Evolutionary conservation across 1,140 invertebrate genomes (phyloP), one percentile per base, ranked within the genome.

Genomic region (Drosophila hydei): DNA sequence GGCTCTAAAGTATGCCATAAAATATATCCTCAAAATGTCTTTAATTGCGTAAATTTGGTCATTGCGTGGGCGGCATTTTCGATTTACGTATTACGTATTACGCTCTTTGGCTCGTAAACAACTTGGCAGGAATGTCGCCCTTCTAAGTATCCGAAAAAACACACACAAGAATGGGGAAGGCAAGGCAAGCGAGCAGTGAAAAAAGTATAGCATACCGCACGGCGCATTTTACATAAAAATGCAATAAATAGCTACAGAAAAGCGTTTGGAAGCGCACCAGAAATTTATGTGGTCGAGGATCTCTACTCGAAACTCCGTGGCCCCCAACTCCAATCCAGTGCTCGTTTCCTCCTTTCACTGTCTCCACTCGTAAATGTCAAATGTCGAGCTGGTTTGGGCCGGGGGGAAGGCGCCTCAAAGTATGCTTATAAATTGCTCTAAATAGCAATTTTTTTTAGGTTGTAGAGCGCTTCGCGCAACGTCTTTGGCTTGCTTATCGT

Each of bases 191-290:
- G 27, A 6, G 8, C 25, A 27, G 27, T 30, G 27, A 11, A 12
- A 30, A 50, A 61, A 50, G 68, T 61, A 55, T 65, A 61, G 79
- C 63, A 75, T 72, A 65, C 79, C 79, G 62, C 64, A 63, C 54
- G 76, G 63, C 74, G 74, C 72, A 79, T 79, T 88, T 84, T 87
- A 89, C 87, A 89, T 90, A 89, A 89, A 89, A 89, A 89, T 89
- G 87, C 87, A 89, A 89, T 89, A 89, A 89, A 88, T 88, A 88
- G 83, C 80, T 77, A 63, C 67, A 67, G 56, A 48, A 70, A 73
- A 73, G 11, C 61, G 68, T 55, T 71, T 65, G 68, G 64, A 68
- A 72, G 70, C 71, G 51, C 58, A 62, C 50, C 71, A 47, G 51
- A 58, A 88, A 87, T 87, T 87, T 87, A 87, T 87, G 78, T 71